Evolutionary conservation across 2,888 invertebrate genomes (phyloP).

Genomic region (Yponomeuta malinellus): DNA sequence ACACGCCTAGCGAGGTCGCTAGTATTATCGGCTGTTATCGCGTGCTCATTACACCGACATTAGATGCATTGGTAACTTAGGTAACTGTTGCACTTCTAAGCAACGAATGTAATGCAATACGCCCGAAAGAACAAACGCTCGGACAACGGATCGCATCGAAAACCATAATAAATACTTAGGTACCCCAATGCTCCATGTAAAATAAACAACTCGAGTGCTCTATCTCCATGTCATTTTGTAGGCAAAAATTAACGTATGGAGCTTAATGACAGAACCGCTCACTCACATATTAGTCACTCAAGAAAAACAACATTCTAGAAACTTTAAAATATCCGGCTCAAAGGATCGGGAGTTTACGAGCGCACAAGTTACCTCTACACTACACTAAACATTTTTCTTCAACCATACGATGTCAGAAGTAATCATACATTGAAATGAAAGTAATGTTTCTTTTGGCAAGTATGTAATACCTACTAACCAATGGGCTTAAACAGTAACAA

Average conservation of each 20-base stretch:
- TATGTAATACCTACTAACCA: background rate
- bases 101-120: background rate
- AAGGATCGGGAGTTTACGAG: background rate
- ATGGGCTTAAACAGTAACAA: background rate
- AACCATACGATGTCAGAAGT: too few relatives aligned
- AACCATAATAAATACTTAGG: too few relatives aligned
- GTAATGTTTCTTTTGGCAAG: too few relatives aligned
- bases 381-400: too few relatives aligned
- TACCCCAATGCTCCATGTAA: background rate
- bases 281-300: background rate
- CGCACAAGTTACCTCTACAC: background rate
- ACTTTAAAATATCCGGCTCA: background rate
- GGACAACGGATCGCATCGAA: too few relatives aligned
- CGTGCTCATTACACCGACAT: conserved; percentile 58
- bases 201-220: background rate
- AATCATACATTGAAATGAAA: too few relatives aligned
- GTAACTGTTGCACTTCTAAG: background rate
- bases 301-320: conserved; percentile 1
- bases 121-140: background rate
- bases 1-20: conserved; percentile 64
- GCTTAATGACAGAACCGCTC: background rate
- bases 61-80: conserved; percentile 25
- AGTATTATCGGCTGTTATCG: conserved; percentile 64
- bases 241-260: background rate
- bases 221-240: background rate